These are phyloP conservation scores for Corythaixoides concolor DNA, from an alignment of 2,113 vertebrate species.

Conservation along the genomic window DNA sequence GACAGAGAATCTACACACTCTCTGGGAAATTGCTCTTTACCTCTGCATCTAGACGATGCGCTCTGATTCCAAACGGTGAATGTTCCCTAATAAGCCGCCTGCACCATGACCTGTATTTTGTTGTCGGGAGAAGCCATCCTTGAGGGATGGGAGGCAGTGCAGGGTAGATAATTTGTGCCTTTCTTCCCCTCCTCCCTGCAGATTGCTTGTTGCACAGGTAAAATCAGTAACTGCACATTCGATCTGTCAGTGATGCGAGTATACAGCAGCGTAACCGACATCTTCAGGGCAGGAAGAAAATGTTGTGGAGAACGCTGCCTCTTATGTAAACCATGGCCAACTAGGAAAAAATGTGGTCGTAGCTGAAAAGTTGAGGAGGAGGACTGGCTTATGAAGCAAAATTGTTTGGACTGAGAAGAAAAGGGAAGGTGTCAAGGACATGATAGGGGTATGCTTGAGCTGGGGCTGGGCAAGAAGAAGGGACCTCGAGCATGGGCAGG, in stretches of 20 bases:
- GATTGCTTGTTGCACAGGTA: not conserved
- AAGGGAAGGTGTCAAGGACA: not conserved
- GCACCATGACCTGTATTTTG: not conserved
- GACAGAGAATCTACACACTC: not conserved
- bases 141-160: not conserved
- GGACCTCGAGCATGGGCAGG: not conserved
- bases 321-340: not conserved
- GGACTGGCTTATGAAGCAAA: not conserved
- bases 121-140: not conserved
- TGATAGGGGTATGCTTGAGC: not conserved
- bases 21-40: not conserved
- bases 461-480: not conserved
- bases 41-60: not conserved
- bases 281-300: not conserved
- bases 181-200: not conserved
- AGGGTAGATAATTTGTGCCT: not conserved
- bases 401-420: not conserved
- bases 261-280: not conserved
- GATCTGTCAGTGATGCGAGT: not conserved
- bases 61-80: not conserved
- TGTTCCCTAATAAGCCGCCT: not conserved
- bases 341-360: not conserved
- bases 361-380: not conserved
- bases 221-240: not conserved
- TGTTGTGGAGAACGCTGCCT: not conserved